Conservation (phyloP, 2,888 invertebrate genomes). For the Limnephilus rhombicus region DNA sequence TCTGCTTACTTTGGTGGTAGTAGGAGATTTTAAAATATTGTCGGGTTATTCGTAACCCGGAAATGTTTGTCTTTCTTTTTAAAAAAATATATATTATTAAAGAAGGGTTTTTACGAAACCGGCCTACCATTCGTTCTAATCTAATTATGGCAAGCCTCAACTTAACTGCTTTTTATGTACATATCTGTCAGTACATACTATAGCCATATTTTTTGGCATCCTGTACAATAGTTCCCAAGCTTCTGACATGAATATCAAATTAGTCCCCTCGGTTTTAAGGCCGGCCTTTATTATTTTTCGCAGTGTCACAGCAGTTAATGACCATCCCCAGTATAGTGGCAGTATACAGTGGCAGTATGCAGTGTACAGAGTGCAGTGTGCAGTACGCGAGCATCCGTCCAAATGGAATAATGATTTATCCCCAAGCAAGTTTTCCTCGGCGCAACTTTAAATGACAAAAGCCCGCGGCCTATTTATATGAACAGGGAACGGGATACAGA, state of each 20-base stretch:
- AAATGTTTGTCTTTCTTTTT: too few species aligned
- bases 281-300: slow-evolving; percentile 43
- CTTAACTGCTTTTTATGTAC: background rate
- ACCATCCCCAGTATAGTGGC: background rate
- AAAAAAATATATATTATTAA: too few species aligned
- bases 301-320: slow-evolving; percentile 37
- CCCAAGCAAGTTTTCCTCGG: slow-evolving; percentile 37
- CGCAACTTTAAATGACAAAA: slow-evolving; percentile 54
- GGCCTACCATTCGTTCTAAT: background rate
- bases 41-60: too few species aligned
- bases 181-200: background rate
- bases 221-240: background rate
- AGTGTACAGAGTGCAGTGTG: background rate
- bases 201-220: background rate
- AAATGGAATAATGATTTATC: slow-evolving; percentile 38
- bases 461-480: slow-evolving; percentile 23
- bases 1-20: too few species aligned
- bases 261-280: background rate
- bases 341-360: background rate
- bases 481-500: background rate
- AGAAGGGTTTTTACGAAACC: too few species aligned
- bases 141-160: background rate
- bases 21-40: too few species aligned
- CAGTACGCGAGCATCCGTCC: slow-evolving; percentile 40
- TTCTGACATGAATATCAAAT: slow-evolving; percentile 26